Base-by-base conservation (phyloP, 2,113 vertebrate species). In the Pelecanus crispus region DNA sequence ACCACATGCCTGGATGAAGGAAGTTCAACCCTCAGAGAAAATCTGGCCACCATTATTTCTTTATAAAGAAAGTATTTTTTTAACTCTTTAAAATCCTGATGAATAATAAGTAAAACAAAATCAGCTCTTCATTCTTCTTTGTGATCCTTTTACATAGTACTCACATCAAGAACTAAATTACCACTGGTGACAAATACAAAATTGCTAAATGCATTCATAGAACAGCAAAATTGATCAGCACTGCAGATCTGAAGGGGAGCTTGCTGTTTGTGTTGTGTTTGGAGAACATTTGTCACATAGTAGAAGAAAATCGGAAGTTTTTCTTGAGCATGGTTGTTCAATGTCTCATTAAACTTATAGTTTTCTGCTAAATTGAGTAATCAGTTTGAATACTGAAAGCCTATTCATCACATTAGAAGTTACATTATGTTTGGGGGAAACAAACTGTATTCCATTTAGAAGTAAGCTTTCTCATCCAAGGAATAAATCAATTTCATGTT, bases 301-400 rank as follows among this genome's bases (percentile, higher is more conserved):
- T 18, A 61, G 53, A 94, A 72, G 25, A 90, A 95, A 88, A 70
- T 7, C 3, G 2, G 19, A 70, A 31, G 18, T 53, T 92, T 92
- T 74, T 66, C 62, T 67, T 82, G 12, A 86, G 25, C 14, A 34
- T 58, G 83, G 53, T 77, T 95, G 66, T 94, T 96, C 82, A 90
- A 70, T 94, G 95, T 95, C 79, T 94, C 90, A 95, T 95, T 96
- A 96, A 91, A 88, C 45, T 77, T 92, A 79, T 1, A 78, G 81
- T 95, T 96, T 96, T 93, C 79, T 78, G 82, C 50, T 92, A 93
- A 96, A 94, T 11, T 90, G 85, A 88, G 74, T 94, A 93, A 95
- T 94, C 81, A 78, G 50, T 90, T 94, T 95, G 68, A 94, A 88
- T 90, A 71, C 55, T 66, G 38, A 61, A 90, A 94, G 68, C 34